These are phyloP conservation scores for Tenebrosternarchus preto DNA, from an alignment of 2,113 vertebrate genomes.

Conservation along the genomic window DNA sequence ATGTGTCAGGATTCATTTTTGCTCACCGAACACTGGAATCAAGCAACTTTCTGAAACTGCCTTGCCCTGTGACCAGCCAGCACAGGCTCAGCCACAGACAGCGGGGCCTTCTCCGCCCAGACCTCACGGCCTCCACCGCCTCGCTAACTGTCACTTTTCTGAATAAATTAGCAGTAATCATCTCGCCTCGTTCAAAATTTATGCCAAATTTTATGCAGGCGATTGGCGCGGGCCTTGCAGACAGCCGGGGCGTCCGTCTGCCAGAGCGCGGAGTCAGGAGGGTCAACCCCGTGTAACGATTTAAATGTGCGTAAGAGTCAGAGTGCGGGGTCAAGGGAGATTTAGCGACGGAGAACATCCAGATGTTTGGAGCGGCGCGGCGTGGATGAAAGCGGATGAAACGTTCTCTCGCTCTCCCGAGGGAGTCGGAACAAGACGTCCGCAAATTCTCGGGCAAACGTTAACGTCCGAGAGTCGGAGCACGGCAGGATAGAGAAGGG, in stretches of 20 bases:
- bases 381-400: conserved; percentile 75
- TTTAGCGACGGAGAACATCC: conserved; percentile 74
- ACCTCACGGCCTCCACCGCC: conserved; percentile 67
- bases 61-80: conserved; percentile 23
- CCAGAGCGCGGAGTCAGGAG: conserved; percentile 67
- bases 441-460: conserved; percentile 68
- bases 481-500: conserved; percentile 59
- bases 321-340: conserved; percentile 66
- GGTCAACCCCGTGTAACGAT: conserved; percentile 75
- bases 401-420: conserved; percentile 58
- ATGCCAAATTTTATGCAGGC: conserved; percentile 68
- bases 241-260: conserved; percentile 60
- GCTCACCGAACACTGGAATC: not conserved
- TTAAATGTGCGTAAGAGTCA: conserved; percentile 69
- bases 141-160: conserved; percentile 71
- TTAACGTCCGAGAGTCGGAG: conserved; percentile 65
- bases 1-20: not conserved
- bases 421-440: conserved; percentile 73
- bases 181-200: conserved; percentile 65
- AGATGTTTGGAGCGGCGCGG: conserved; percentile 71
- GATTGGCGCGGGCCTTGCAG: conserved; percentile 56
- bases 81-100: conserved; percentile 61
- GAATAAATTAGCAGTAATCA: conserved; percentile 77
- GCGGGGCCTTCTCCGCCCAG: conserved; percentile 54
- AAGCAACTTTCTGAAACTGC: too few relatives aligned